Evolutionary conservation across 2,888 invertebrate species (phyloP), one percentile per base, ranked within the genome.

Genomic region (Drosophila algonquin): DNA sequence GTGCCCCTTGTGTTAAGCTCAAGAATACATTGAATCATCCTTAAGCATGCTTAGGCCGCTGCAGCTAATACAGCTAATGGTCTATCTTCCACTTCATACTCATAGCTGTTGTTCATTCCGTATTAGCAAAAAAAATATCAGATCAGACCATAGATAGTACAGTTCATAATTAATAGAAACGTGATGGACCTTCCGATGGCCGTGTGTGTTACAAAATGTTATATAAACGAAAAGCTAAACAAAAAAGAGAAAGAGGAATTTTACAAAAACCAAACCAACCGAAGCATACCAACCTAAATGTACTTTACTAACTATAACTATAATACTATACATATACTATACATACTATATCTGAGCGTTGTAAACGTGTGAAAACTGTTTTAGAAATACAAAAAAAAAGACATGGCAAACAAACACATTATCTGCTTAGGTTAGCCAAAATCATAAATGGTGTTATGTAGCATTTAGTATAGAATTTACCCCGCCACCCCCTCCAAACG

Each of bases 41-140:
- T 67, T 48, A 67, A 79, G 65, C 55, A 59, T 58, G 70, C 69
- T 32, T 48, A 27, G 6, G 6, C 21, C 21, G 21, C 56, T 62
- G 56, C 68, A 72, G 48, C 60, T 51, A 60, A 76, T 52, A 57
- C 35, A 53, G 48, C 65, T 63, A 68, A 63, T 64, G 73, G 68
- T 73, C 69, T 69, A 72, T 75, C 75, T 68, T 77, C 63, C 53
- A 73, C 53, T 69, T 67, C 51, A 40, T 40, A 40, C 40, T 40
- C 56, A 45, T 85, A 82, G 79, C 59, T 88, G 83, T 85, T 87
- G 76, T 83, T 84, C 83, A 82, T 86, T 88, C 83, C 88, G 74
- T 73, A 85, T 74, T 59, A 14, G 16, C 59, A 65, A 63, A 62
- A 48, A 56, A 21, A 21, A 21, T 21, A 21, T 21, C 59, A 60